A percentile compares a stretch with the other conserved stretches of the same genome.
Evolutionary conservation across 2,797 vertebrate genomes (phyloP).

Genomic region (Oreonectes daqikongensis): DNA sequence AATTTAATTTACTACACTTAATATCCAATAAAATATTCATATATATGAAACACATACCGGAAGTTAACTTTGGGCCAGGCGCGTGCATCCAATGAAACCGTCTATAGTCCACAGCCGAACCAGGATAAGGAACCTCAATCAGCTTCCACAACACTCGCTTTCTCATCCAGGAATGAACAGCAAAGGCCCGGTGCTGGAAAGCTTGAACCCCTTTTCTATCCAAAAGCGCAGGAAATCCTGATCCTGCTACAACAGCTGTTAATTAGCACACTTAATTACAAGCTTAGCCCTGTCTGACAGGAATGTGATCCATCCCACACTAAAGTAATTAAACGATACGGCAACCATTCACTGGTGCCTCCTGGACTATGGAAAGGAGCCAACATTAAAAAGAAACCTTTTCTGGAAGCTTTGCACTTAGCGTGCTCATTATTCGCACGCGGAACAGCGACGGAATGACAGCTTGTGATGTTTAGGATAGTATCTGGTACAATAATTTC

Average conservation of each 20-base stretch:
- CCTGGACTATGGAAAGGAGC: conserved; percentile 47
- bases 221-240: conserved; percentile 47
- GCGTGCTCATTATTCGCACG: conserved; percentile 50
- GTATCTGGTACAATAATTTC: neutral
- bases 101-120: conserved; percentile 38
- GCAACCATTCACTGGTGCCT: conserved; percentile 52
- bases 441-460: conserved; percentile 39
- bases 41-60: too few species aligned
- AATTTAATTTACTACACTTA: too few species aligned
- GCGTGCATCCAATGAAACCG: too few species aligned
- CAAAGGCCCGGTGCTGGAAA: conserved; percentile 32
- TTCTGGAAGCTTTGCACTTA: conserved; percentile 28
- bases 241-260: conserved; percentile 58
- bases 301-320: conserved; percentile 53
- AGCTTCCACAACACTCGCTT: conserved; percentile 13
- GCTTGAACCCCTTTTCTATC: conserved; percentile 47
- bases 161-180: conserved; percentile 14
- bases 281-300: conserved; percentile 60
- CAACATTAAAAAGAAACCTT: conserved; percentile 48
- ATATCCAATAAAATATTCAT: too few species aligned
- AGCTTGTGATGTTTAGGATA: too few species aligned
- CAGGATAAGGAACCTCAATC: conserved; percentile 36
- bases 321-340: conserved; percentile 59
- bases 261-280: conserved; percentile 63
- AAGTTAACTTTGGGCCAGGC: too few species aligned